Evolutionary conservation across 2,797 vertebrate genomes (phyloP), one percentile per base, ranked within the genome.

Genomic region (Synaphobranchus kaupii): DNA sequence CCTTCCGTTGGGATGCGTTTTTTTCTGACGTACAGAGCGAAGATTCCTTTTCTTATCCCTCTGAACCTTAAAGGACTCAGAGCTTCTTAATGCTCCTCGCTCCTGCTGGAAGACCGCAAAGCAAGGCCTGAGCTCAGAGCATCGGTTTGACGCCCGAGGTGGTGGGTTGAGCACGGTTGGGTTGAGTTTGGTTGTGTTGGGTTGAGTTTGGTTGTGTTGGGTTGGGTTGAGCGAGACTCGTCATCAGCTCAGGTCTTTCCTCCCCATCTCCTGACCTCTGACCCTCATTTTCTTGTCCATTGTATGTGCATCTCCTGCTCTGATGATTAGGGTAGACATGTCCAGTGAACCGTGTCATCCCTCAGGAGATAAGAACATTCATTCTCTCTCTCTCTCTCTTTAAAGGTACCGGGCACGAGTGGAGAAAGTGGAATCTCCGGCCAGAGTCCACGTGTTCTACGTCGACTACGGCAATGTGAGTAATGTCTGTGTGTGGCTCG

Each of bases 391-490:
- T 56, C 44, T 66, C 28, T 68, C 73, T 22, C 86, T 34, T 91
- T 94, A 85, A 94, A 99, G 98, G 98, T 99, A 99, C 95, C 97
- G 98, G 50, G 98, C 98, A 84, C 95, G 97, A 52, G 97, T 99
- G 90, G 98, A 99, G 95, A 99, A 96, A 92, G 94, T 98, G 39
- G 98, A 98, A 92, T 98, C 97, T 0, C 91, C 96, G 0, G 94
- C 96, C 89, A 99, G 96, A 89, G 97, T 99, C 22, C 97, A 99
- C 0, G 97, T 99, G 90, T 99, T 98, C 95, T 99, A 99, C 96
- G 97, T 99, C 0, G 98, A 99, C 96, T 99, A 99, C 0, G 98
- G 98, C 94, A 99, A 99, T 0, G 98, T 99, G 93, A 99, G 98
- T 97, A 90, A 86, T 86, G 58, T 12, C 17, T 22, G 17, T 22